phyloP scores from a whole-genome alignment of 2,888 invertebrate species.

The Drosophila borborema region DNA sequence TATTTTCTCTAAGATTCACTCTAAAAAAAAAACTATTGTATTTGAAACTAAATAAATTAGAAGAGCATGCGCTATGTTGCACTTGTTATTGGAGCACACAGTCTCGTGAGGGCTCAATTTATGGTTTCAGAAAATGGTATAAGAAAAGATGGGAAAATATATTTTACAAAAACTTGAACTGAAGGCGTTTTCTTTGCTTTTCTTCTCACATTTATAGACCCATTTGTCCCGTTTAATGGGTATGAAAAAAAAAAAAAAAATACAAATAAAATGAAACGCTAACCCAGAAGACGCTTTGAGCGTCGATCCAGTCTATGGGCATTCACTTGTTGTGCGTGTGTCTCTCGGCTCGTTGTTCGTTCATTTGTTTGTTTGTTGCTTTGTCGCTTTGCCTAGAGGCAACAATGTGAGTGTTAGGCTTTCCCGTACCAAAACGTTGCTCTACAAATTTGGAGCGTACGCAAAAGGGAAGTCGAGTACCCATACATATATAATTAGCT shows the following conservation, averaged over 20 bases:
- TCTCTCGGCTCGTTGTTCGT: neutral
- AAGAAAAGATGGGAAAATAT: neutral
- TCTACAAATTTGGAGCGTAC: slow-evolving; percentile 31
- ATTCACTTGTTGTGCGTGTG: slow-evolving; percentile 38
- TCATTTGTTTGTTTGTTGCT: slow-evolving; percentile 24
- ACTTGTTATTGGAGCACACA: neutral
- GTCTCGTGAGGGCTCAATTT: neutral
- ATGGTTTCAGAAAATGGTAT: neutral
- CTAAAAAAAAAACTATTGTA: neutral
- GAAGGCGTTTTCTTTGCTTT: neutral
- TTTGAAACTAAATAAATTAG: neutral
- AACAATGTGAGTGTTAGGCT: slow-evolving; percentile 49
- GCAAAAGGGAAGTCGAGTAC: slow-evolving; percentile 3
- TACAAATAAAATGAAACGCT: neutral
- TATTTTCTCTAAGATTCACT: neutral
- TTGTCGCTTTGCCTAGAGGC: slow-evolving; percentile 8
- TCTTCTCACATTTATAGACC: slow-evolving; percentile 6
- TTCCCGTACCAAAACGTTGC: slow-evolving; percentile 48
- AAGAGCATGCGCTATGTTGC: neutral
- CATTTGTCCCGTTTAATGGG: slow-evolving; percentile 10
- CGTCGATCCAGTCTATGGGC: slow-evolving; percentile 28
- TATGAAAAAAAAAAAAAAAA: neutral
- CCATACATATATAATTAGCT: slow-evolving; percentile 1
- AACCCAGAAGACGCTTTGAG: slow-evolving; percentile 17
- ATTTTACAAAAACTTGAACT: neutral